Evolutionary conservation across 1,140 invertebrate species (phyloP).

Genomic region (Nephotettix cincticeps): DNA sequence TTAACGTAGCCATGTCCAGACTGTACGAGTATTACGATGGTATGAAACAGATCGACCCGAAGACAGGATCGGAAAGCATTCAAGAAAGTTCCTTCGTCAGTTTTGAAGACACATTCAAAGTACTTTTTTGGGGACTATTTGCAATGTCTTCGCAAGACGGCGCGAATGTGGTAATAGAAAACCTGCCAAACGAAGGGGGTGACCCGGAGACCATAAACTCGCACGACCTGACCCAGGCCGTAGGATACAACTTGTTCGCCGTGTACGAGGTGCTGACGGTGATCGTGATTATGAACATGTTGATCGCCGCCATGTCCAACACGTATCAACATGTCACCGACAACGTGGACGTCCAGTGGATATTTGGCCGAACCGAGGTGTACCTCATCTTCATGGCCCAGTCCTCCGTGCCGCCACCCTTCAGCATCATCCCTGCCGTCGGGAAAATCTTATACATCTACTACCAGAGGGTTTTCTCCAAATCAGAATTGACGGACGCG

Average conservation of each 20-base stretch:
- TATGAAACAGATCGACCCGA: slow-evolving; percentile 57
- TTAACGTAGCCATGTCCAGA: slow-evolving; percentile 47
- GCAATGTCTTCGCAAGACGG: slow-evolving; percentile 66
- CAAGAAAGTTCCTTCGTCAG: slow-evolving; percentile 56
- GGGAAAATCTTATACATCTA: too few species aligned
- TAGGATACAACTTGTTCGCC: slow-evolving; percentile 64
- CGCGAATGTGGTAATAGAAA: slow-evolving; percentile 61
- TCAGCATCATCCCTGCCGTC: slow-evolving; percentile 56
- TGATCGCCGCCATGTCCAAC: slow-evolving; percentile 75
- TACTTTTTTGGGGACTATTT: slow-evolving; percentile 73
- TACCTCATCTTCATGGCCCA: slow-evolving; percentile 57
- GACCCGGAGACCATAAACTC: slow-evolving; percentile 47
- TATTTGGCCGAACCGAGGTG: slow-evolving; percentile 56
- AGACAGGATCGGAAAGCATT: slow-evolving; percentile 46
- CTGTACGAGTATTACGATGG: slow-evolving; percentile 60
- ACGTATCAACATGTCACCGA: slow-evolving; percentile 66
- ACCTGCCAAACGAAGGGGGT: slow-evolving; percentile 47
- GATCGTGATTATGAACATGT: slow-evolving; percentile 71
- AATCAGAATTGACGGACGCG: too few species aligned
- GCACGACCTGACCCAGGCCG: slow-evolving; percentile 59
- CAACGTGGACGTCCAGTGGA: slow-evolving; percentile 60
- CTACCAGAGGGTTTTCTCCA: too few species aligned
- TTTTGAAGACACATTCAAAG: slow-evolving; percentile 56
- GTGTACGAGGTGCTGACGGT: slow-evolving; percentile 64
- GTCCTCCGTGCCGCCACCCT: slow-evolving; percentile 55